Percentiles rank a stretch among this genome's conserved stretches.
phyloP scores from a whole-genome alignment of 2,888 invertebrate species.

The Palloptera scutellata region DNA sequence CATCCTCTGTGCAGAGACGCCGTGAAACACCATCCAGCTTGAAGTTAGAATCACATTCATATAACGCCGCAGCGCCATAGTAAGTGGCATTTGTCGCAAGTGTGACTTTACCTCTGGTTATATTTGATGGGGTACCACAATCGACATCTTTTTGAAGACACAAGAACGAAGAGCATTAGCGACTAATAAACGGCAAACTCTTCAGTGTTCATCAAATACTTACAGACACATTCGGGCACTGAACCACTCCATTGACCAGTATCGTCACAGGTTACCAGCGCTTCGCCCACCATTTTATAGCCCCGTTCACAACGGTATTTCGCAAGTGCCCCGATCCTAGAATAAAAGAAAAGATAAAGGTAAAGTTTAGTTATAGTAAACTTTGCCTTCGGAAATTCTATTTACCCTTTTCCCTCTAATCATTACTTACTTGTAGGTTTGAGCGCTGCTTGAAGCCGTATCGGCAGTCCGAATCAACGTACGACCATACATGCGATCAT shows the following conservation, averaged over 20 bases:
- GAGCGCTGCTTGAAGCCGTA: slow-evolving; percentile 71
- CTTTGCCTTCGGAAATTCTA: no score
- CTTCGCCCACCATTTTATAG: slow-evolving; percentile 86
- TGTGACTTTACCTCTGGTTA: slow-evolving; percentile 78
- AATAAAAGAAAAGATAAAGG: slow-evolving; percentile 9
- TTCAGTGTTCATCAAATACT: slow-evolving; percentile 57
- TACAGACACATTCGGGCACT: slow-evolving; percentile 85
- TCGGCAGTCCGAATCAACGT: slow-evolving; percentile 81
- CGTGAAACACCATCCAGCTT: slow-evolving; percentile 84
- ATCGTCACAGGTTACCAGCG: slow-evolving; percentile 85
- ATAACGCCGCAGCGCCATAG: slow-evolving; percentile 85
- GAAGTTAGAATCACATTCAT: slow-evolving; percentile 83
- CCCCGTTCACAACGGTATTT: slow-evolving; percentile 91
- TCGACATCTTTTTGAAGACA: slow-evolving; percentile 75
- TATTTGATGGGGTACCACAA: slow-evolving; percentile 78
- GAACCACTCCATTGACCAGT: slow-evolving; percentile 86
- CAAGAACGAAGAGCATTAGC: background rate
- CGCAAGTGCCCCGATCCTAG: slow-evolving; percentile 78
- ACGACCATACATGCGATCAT: slow-evolving; percentile 87
- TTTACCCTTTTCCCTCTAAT: no score
- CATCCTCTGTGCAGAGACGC: slow-evolving; percentile 85
- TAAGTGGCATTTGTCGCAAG: slow-evolving; percentile 88
- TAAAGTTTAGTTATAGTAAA: no score
- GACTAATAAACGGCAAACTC: background rate
- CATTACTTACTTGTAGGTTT: slow-evolving; percentile 73